Conservation (phyloP, 30 jellyfish, hydroid and myxozoan species). For the Pseudorhiza aurosa region DNA sequence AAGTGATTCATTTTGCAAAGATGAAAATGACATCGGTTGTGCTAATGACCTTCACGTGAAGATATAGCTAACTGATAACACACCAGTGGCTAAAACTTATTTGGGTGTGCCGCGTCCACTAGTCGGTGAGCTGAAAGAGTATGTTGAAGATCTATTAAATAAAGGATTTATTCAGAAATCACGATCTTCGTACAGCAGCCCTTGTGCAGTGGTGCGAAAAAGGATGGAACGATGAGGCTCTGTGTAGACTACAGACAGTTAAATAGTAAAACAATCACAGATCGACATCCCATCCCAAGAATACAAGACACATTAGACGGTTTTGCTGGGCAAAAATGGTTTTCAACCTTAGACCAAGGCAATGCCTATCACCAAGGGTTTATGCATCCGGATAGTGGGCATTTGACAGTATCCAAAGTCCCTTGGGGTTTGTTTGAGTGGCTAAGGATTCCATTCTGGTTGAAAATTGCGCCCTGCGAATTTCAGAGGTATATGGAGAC, state of each 20-base stretch:
- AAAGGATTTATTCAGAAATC: constrained; percentile 33
- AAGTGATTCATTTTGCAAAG: constrained; percentile 10
- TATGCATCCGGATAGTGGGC: constrained; percentile 37
- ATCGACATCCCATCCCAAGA: constrained; percentile 58
- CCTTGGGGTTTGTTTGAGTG: constrained; percentile 40
- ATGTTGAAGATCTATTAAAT: constrained; percentile 16
- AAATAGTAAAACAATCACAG: constrained; percentile 33
- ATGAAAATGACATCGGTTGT: constrained; percentile 3
- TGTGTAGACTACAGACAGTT: constrained; percentile 36
- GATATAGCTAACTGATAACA: constrained; percentile 6
- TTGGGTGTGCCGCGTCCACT: constrained; percentile 32
- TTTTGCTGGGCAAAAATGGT: constrained; percentile 44
- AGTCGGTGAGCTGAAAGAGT: constrained; percentile 23
- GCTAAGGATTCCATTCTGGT: constrained; percentile 51
- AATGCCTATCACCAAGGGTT: constrained; percentile 46
- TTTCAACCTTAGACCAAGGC: constrained; percentile 26
- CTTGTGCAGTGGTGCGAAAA: constrained; percentile 28
- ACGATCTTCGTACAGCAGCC: constrained; percentile 24
- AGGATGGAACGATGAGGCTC: constrained; percentile 25
- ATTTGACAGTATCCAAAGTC: constrained; percentile 19
- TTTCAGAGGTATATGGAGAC: constrained; percentile 62
- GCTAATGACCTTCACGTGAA: constrained; percentile 4
- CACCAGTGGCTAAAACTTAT: constrained; percentile 34
- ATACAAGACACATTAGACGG: constrained; percentile 34
- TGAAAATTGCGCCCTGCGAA: constrained; percentile 42